These are phyloP conservation scores for Tupaia chinensis DNA, from an alignment of 2,113 vertebrate genomes.

Conservation along the genomic window DNA sequence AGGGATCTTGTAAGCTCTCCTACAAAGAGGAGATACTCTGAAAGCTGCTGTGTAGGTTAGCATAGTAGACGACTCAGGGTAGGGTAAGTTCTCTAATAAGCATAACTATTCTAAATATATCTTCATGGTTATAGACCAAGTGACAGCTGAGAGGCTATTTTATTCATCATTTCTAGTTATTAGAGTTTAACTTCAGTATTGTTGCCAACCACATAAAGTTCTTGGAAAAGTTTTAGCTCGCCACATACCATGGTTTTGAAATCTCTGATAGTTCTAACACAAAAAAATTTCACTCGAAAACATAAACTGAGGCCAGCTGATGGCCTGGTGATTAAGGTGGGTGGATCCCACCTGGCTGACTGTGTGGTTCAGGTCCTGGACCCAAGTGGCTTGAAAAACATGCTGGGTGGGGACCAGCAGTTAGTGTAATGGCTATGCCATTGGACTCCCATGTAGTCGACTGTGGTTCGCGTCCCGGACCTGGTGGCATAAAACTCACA, in stretches of 20 bases:
- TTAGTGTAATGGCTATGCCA: too few relatives aligned
- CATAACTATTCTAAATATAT: neutral
- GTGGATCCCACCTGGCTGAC: too few relatives aligned
- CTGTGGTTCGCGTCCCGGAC: too few relatives aligned
- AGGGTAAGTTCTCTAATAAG: neutral
- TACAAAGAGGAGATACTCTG: neutral
- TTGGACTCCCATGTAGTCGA: too few relatives aligned
- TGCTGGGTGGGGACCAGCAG: too few relatives aligned
- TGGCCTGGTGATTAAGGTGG: too few relatives aligned
- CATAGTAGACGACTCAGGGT: neutral
- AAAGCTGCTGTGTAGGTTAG: neutral
- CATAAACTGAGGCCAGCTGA: too few relatives aligned
- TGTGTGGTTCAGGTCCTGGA: too few relatives aligned
- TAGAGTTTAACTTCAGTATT: conserved; percentile 16
- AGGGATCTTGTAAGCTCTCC: neutral
- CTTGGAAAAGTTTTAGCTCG: neutral
- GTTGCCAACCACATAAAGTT: neutral
- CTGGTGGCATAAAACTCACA: too few relatives aligned
- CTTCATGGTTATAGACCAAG: neutral
- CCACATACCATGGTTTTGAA: neutral
- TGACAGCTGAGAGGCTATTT: conserved; percentile 6
- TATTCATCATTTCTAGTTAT: neutral
- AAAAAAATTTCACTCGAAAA: neutral
- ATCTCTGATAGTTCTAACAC: neutral
- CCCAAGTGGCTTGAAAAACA: too few relatives aligned